Base-by-base conservation (phyloP, 2,888 invertebrate species). In the Tiphia femorata region DNA sequence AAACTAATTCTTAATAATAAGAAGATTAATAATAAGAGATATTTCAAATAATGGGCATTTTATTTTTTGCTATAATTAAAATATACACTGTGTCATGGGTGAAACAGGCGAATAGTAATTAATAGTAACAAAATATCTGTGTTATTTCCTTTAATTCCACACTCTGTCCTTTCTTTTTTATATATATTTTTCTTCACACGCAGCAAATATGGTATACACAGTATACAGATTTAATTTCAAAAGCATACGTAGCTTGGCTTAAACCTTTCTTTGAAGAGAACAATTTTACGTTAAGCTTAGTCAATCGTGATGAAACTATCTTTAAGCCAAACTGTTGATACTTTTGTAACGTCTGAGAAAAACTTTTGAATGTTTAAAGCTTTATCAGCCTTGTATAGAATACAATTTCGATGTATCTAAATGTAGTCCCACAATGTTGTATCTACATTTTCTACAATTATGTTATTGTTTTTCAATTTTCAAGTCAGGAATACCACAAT, bases 61-160 rank as follows among this genome's bases (percentile, higher is more conserved):
- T 68, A 67, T 68, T 70, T 75, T 78, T 79, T 76, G 79, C 79
- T 82, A 81, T 81, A 82, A 81, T 82, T 83, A 82, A 83, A 83
- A 83, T 82, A 83, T 83, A 83, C 80, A 83, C 76, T 82, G 81
- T 81, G 81, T 82, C 82, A 82, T 83, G 83, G 82, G 79, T 79
- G 81, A 81, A 81, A 81, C 82, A 82, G 82, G 81, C 82, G 78
- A 82, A 80, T 80, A 80, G 78, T 79, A 82, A 77, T 79, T 78
- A 80, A 79, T 77, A 77, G 80, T 83, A 82, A 83, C 81, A 83
- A 83, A 82, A 81, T 83, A 82, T 81, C 77, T 75, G 76, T 79
- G 74, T 79, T 64, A 59, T 70, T 62, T 67, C 71, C 75, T 77
- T 77, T 78, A 73, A 76, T 75, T 76, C 70, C 73, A 75, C 76